Evolutionary conservation across 2,797 vertebrate species (phyloP), one percentile per base, ranked within the genome.

Genomic region (Coregonus suidteri): DNA sequence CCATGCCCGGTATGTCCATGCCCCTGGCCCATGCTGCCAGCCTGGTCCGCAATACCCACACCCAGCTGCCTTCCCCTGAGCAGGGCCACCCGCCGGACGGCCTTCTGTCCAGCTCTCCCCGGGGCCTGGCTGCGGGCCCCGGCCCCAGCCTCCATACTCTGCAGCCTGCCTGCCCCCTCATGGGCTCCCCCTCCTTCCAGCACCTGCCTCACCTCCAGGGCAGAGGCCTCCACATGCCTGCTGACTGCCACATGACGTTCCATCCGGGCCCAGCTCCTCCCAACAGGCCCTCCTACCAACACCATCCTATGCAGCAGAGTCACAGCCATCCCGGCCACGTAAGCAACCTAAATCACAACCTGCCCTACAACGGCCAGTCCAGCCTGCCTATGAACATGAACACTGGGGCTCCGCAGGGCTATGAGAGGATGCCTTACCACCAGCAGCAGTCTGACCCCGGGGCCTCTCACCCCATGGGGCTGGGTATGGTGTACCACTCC

Each of bases 201-300:
- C 96, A 96, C 90, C 91, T 98, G 94, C 92, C 96, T 83, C 96
- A 96, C 75, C 93, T 97, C 81, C 97, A 97, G 87, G 93, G 93
- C 87, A 95, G 88, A 87, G 95, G 94, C 88, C 92, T 98, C 84
- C 95, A 94, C 88, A 87, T 94, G 1, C 93, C 94, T 73, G 91
- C 96, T 73, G 96, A 99, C 88, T 97, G 96, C 95, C 97, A 96
- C 75, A 92, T 97, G 91, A 90, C 96, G 87, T 99, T 97, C 94
- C 96, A 97, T 85, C 91, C 95, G 70, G 92, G 94, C 87, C 90
- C 95, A 82, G 91, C 93, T 83, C 89, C 92, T 82, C 77, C 94
- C 5, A 85, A 93, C 81, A 93, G 91, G 85, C 94, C 96, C 89
- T 92, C 96, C 83, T 98, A 97, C 91, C 94, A 95, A 88, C 91